Evolutionary conservation across 2,113 vertebrate genomes (phyloP), one percentile per base, ranked within the genome.

Genomic region (Fukomys damarensis): DNA sequence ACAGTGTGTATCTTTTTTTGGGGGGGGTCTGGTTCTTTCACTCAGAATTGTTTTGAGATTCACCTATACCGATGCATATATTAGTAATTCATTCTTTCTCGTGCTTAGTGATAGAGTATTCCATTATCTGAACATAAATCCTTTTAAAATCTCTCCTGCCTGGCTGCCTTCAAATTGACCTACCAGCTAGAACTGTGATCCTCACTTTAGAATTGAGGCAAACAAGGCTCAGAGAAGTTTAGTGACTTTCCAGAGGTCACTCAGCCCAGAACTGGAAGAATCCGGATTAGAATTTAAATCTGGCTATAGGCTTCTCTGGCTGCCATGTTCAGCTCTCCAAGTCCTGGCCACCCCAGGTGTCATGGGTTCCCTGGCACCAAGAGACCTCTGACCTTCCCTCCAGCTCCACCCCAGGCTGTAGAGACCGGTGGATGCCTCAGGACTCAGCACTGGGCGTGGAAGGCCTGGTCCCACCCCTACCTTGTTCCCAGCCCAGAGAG

Each of bases 251-350:
- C 89, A 61, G 83, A 52, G n/a, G 86, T 16, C 66, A 49, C 28
- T 5, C 63, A 43, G 35, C 1, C 0, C 0, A 0, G 3, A 66
- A 85, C 3, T 0, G 2, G 28, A 76, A 84, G 46, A 58, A 41
- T 38, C 63, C 88, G 91, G 35, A 52, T 41, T 7, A 63, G 74
- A 95, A 86, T 49, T n/a, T 72, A 38, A 61, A 65, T 41, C n/a
- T 49, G 58, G n/a, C 46, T 59, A 41, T 52, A 84, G 63, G 41
- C 84, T 38, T 83, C 94, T 0, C 76, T 49, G 82, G 41, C n/a
- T 83, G 93, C 41, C 61, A 9, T 17, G 58, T 52, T 58, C 88
- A 20, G 80, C 7, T 41, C 7, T 41, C 74, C 54, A 86, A 2
- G 26, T 16, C 54, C n/a, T 65, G 68, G 26, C 58, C 38, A 3